Evolutionary conservation across 2,113 vertebrate species (phyloP).

Genomic region (chimpanzee (Pan troglodytes)): DNA sequence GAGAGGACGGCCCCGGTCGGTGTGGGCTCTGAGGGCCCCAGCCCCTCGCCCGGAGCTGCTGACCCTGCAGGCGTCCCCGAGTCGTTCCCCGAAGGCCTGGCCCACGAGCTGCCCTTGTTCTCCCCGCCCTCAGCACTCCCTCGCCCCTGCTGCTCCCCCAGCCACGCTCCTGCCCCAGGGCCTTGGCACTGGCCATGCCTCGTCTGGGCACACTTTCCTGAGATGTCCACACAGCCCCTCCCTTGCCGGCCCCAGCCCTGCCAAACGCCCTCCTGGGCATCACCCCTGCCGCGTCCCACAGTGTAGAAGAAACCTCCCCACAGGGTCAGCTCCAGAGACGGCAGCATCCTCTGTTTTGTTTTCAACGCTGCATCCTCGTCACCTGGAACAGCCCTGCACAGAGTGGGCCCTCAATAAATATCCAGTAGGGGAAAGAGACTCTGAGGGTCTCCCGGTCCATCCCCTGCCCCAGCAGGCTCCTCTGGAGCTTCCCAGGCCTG

Average conservation of each 20-base stretch:
- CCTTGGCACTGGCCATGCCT: background rate
- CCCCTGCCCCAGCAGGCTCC: too few relatives aligned
- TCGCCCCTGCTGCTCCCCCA: background rate
- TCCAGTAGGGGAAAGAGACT: background rate
- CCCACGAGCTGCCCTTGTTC: background rate
- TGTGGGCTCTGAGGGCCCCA: background rate
- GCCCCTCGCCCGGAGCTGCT: background rate
- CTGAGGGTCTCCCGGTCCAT: rapidly evolving
- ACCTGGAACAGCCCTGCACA: background rate
- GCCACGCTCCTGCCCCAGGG: background rate
- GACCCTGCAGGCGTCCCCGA: background rate
- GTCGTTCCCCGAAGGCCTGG: background rate
- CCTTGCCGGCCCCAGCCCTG: rapidly evolving
- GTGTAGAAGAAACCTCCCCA: background rate
- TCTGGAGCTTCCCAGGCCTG: too few relatives aligned
- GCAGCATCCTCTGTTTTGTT: background rate
- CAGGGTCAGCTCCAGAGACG: rapidly evolving
- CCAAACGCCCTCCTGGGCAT: background rate
- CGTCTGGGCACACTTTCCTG: background rate
- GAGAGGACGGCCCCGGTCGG: too few relatives aligned
- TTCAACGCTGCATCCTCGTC: background rate
- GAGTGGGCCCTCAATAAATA: background rate
- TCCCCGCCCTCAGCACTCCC: background rate
- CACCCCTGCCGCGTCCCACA: rapidly evolving
- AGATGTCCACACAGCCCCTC: background rate